phyloP scores from a whole-genome alignment of 2,797 vertebrate species.

The Pyrocephalus nanus region DNA sequence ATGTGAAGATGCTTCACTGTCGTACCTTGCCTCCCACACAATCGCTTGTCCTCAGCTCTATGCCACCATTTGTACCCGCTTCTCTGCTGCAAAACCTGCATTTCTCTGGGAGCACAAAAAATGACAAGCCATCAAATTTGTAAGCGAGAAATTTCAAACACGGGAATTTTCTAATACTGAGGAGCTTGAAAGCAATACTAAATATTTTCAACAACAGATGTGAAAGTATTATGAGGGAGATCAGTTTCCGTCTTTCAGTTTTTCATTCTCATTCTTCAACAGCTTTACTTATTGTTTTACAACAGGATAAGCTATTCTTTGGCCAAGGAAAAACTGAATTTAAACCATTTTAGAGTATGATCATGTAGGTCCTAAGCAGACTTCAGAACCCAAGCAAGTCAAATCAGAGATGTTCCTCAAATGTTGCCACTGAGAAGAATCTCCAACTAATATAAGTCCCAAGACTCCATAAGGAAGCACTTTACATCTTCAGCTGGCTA shows the following conservation, averaged over 20 bases:
- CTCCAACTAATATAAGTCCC: neutral
- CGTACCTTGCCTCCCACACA: neutral
- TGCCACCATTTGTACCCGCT: neutral
- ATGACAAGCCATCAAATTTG: neutral
- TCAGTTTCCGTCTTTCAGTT: neutral
- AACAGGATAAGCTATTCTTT: neutral
- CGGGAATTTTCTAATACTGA: neutral
- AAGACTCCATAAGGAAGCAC: neutral
- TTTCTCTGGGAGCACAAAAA: neutral
- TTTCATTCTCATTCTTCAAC: neutral
- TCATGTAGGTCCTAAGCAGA: neutral
- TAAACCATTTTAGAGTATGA: neutral
- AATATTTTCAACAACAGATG: neutral
- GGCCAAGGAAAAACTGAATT: neutral
- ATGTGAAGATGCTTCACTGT: neutral
- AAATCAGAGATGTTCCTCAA: neutral
- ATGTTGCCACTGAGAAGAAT: neutral
- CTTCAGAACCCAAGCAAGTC: neutral
- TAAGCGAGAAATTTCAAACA: neutral
- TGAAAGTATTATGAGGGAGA: neutral
- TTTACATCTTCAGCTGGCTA: neutral
- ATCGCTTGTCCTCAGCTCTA: neutral
- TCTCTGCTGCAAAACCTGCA: neutral
- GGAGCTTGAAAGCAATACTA: neutral
- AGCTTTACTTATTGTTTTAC: neutral